phyloP scores from a whole-genome alignment of 2,113 vertebrate genomes.

The Alouatta palliata region DNA sequence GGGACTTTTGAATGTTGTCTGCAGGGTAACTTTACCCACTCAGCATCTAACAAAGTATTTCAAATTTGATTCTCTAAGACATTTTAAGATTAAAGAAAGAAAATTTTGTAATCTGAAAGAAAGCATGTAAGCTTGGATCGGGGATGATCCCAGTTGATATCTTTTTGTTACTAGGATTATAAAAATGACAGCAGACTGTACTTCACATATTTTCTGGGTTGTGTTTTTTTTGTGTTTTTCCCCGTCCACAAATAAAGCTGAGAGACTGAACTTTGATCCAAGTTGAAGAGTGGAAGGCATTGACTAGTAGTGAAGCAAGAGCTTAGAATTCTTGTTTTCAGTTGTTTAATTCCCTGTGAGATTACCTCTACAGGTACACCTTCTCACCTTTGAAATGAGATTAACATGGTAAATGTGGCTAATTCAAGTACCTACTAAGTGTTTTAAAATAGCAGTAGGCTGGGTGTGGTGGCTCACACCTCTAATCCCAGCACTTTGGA shows the following conservation, averaged over 20 bases:
- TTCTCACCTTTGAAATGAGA: background rate
- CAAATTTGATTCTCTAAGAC: background rate
- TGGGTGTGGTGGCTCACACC: no score
- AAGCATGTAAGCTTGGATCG: background rate
- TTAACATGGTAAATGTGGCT: background rate
- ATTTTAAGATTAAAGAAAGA: constrained; percentile 8
- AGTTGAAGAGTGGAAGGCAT: background rate
- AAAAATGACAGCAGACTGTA: background rate
- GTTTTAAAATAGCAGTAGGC: background rate
- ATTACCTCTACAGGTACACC: background rate
- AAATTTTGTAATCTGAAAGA: background rate
- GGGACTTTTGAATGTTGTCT: background rate
- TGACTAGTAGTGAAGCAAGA: background rate
- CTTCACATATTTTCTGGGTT: background rate
- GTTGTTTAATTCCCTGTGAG: background rate
- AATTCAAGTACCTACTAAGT: background rate
- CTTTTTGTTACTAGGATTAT: background rate
- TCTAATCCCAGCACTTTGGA: no score
- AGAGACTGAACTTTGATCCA: background rate
- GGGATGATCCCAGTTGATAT: background rate
- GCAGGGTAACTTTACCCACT: background rate
- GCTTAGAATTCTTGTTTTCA: background rate
- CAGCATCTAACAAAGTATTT: background rate
- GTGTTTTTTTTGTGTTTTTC: background rate
- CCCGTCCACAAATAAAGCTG: background rate